phyloP scores from a whole-genome alignment of 2,113 vertebrate species.

The Felis catus region DNA sequence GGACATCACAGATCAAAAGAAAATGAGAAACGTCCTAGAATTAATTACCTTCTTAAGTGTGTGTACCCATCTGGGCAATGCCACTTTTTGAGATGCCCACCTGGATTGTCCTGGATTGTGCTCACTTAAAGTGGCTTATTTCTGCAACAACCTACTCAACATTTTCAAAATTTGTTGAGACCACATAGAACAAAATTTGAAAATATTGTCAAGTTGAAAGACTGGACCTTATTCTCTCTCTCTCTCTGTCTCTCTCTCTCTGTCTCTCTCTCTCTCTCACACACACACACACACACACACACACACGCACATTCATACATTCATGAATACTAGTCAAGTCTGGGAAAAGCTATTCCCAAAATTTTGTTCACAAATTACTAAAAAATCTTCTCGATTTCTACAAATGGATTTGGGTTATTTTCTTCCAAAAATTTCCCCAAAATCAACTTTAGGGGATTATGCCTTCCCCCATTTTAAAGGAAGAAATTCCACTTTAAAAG shows the following conservation, averaged over 20 bases:
- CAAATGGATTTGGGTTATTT: not conserved
- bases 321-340: not conserved
- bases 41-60: not conserved
- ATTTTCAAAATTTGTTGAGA: not conserved
- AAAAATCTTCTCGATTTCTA: not conserved
- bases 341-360: not conserved
- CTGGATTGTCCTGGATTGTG: not conserved
- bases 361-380: not conserved
- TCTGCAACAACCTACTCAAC: not conserved
- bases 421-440: slow-evolving; percentile 4
- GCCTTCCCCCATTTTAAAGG: not conserved
- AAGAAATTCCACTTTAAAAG: not conserved
- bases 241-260: not conserved
- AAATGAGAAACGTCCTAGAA: not conserved
- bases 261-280: not conserved
- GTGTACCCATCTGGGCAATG: not conserved
- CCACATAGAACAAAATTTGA: not conserved
- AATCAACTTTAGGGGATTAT: not conserved
- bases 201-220: not conserved
- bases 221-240: not conserved
- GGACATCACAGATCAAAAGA: not conserved
- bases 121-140: not conserved
- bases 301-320: not conserved
- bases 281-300: not conserved
- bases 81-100: not conserved